phyloP scores from a whole-genome alignment of 2,797 vertebrate species.

The Danio jaintianensis region DNA sequence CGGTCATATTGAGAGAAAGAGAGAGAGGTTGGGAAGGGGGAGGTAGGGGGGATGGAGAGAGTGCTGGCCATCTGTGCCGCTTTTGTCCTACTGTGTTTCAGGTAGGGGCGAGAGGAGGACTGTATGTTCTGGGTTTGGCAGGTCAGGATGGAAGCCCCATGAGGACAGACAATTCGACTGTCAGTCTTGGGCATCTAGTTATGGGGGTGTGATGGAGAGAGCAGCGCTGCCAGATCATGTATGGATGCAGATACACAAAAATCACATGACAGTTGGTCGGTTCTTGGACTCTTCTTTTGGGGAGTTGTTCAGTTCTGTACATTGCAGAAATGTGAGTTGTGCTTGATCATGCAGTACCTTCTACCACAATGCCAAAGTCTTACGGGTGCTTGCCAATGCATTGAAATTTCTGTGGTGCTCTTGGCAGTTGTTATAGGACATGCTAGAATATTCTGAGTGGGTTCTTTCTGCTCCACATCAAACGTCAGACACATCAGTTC shows the following conservation, averaged over 20 bases:
- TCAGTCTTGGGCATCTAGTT: constrained; percentile 7
- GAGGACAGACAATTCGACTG: constrained; percentile 5
- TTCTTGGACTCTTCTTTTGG: background rate
- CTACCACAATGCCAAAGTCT: background rate
- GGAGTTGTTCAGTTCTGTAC: background rate
- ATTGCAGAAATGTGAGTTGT: background rate
- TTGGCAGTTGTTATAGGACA: background rate
- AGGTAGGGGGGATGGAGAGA: background rate
- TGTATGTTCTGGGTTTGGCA: constrained; percentile 43
- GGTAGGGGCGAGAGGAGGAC: constrained; percentile 35
- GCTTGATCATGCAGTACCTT: background rate
- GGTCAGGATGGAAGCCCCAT: constrained; percentile 43
- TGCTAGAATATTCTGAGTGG: background rate
- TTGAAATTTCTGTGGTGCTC: background rate
- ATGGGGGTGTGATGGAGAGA: constrained; percentile 12
- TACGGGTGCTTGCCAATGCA: background rate
- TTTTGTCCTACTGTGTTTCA: constrained; percentile 58
- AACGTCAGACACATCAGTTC: background rate
- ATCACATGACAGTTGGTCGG: background rate
- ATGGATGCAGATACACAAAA: background rate
- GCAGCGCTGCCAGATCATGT: background rate
- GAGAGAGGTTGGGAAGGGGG: constrained; percentile 18
- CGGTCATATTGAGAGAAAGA: constrained; percentile 63
- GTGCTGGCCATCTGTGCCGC: constrained; percentile 51
- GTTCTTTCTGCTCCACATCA: background rate